A percentile compares a stretch with the other conserved stretches of the same genome.
These are phyloP conservation scores for Synaphobranchus kaupii DNA, from an alignment of 2,797 vertebrate species.

Conservation along the genomic window DNA sequence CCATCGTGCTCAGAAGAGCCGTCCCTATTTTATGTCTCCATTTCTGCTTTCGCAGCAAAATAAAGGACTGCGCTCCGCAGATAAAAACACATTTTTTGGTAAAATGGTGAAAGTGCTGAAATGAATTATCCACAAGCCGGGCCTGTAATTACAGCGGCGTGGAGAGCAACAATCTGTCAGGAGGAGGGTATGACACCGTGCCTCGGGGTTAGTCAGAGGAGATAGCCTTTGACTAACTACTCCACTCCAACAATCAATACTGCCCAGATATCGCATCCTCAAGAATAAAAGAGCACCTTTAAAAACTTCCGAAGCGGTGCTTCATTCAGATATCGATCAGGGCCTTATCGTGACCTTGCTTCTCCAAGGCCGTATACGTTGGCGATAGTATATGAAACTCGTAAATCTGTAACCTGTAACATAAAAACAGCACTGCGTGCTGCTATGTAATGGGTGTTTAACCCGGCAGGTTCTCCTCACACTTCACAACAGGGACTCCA, in stretches of 20 bases:
- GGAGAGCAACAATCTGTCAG: slow-evolving; percentile 98
- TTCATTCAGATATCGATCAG: slow-evolving; percentile 91
- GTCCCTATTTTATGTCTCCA: slow-evolving; percentile 81
- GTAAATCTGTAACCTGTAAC: slow-evolving; percentile 81
- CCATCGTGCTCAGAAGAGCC: not conserved
- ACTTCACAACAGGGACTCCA: slow-evolving; percentile 58
- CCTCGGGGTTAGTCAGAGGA: slow-evolving; percentile 98
- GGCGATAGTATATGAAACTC: slow-evolving; percentile 81
- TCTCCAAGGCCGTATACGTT: slow-evolving; percentile 81
- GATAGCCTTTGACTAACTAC: slow-evolving; percentile 99
- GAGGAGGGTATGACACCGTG: slow-evolving; percentile 83
- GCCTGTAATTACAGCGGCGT: slow-evolving; percentile 97
- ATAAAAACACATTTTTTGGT: slow-evolving; percentile 91
- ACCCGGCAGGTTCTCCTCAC: slow-evolving; percentile 48
- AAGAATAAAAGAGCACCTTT: slow-evolving; percentile 59
- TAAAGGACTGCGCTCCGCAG: slow-evolving; percentile 85
- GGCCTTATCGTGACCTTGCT: slow-evolving; percentile 86
- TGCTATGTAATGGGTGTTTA: slow-evolving; percentile 62
- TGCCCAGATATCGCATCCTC: slow-evolving; percentile 85
- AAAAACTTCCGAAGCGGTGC: slow-evolving; percentile 93
- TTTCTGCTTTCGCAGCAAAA: slow-evolving; percentile 86
- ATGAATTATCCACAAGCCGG: slow-evolving; percentile 95
- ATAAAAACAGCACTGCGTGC: slow-evolving; percentile 41
- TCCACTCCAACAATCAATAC: slow-evolving; percentile 91
- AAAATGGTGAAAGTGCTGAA: slow-evolving; percentile 93